These are phyloP conservation scores for Hirtodrosophila duncani DNA, from an alignment of 2,888 invertebrate species.

Conservation along the genomic window DNA sequence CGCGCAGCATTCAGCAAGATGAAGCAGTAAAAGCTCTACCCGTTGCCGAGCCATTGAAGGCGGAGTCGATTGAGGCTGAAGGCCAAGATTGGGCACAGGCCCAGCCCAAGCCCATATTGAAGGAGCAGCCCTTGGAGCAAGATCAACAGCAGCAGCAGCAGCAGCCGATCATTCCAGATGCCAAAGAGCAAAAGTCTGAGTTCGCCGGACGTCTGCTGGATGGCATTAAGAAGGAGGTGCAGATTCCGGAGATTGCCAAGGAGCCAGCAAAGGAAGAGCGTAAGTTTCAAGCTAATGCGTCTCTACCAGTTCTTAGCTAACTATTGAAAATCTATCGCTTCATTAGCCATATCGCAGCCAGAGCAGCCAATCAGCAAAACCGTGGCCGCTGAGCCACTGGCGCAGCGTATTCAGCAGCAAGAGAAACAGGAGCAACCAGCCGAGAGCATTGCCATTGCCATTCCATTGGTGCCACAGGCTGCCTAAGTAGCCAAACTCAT, in stretches of 20 bases:
- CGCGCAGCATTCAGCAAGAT: conserved; percentile 64
- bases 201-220: conserved; percentile 61
- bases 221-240: conserved; percentile 50
- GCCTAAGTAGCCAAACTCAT: conserved; percentile 1
- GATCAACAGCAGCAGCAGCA: conserved; percentile 21
- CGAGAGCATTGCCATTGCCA: conserved; percentile 31
- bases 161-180: conserved; percentile 40
- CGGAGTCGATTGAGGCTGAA: too few species aligned
- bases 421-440: conserved; percentile 32
- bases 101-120: too few species aligned
- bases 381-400: conserved; percentile 19
- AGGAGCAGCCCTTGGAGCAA: conserved; percentile 37
- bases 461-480: conserved; percentile 36
- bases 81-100: too few species aligned
- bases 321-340: neutral
- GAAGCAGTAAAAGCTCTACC: conserved; percentile 8
- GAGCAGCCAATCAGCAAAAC: conserved; percentile 21
- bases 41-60: neutral
- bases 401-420: conserved; percentile 20
- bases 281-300: too few species aligned
- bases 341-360: conserved; percentile 23
- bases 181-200: conserved; percentile 50
- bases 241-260: conserved; percentile 30
- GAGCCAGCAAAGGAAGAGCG: conserved; percentile 41
- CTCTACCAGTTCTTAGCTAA: too few species aligned